Conservation (phyloP, 2,797 vertebrate species). For the Eulemur coronatus region DNA sequence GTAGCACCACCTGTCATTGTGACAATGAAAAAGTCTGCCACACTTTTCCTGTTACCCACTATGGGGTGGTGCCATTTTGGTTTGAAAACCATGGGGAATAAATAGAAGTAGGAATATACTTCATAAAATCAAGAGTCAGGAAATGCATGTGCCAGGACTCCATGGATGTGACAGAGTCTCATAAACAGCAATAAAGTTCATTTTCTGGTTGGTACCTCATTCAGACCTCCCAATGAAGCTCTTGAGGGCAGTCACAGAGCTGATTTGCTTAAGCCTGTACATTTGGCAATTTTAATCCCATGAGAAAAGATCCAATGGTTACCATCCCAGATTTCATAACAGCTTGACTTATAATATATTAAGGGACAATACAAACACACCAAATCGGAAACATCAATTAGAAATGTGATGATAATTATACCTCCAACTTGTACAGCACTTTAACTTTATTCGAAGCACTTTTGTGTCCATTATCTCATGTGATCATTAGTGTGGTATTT, state of each 20-base stretch:
- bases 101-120: not conserved
- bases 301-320: not conserved
- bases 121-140: not conserved
- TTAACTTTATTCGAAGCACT: slow-evolving; percentile 38
- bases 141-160: not conserved
- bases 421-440: slow-evolving; percentile 18
- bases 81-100: not conserved
- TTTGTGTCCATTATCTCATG: slow-evolving; percentile 46
- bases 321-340: not conserved
- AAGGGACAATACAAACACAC: slow-evolving; percentile 26
- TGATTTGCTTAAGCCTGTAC: not conserved
- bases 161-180: not conserved
- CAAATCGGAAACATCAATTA: slow-evolving; percentile 30
- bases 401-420: slow-evolving; percentile 24
- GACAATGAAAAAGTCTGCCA: not conserved
- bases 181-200: not conserved
- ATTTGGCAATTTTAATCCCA: not conserved
- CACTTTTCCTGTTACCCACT: not conserved
- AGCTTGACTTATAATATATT: not conserved
- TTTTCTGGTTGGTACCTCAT: not conserved
- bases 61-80: not conserved
- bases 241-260: not conserved
- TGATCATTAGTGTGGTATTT: slow-evolving; percentile 33
- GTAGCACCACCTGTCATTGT: not conserved
- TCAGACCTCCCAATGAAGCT: not conserved